A percentile compares a stretch with the other conserved stretches of the same genome.
Evolutionary conservation across 2,888 invertebrate genomes (phyloP).

Genomic region (Apamea crenata): DNA sequence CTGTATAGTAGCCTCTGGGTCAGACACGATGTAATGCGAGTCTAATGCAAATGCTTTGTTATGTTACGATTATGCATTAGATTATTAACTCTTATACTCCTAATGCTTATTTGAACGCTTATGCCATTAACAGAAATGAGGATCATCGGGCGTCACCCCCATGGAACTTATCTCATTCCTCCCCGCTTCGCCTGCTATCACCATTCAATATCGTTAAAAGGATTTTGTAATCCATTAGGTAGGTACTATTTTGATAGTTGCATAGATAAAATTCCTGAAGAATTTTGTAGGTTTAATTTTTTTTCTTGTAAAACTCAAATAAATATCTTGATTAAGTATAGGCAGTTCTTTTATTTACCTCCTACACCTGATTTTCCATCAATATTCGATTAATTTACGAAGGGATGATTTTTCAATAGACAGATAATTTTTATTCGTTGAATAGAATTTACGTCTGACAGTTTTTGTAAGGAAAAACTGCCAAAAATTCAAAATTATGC

Average conservation of each 20-base stretch:
- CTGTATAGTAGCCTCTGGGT: neutral
- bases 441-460: neutral
- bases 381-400: neutral
- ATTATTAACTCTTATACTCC: neutral
- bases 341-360: conserved; percentile 24
- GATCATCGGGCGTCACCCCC: conserved; percentile 2
- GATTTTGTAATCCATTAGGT: conserved; percentile 9
- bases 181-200: conserved; percentile 9
- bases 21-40: neutral
- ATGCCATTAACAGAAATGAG: conserved; percentile 51
- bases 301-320: conserved; percentile 23
- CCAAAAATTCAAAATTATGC: too few species aligned
- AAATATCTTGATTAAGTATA: conserved; percentile 25
- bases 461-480: too few species aligned
- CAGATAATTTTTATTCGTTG: neutral
- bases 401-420: neutral
- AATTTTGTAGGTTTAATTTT: neutral
- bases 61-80: neutral
- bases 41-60: neutral
- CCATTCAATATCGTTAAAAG: neutral
- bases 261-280: neutral
- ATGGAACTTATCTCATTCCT: neutral
- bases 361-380: neutral
- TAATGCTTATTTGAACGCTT: conserved; percentile 5
- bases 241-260: conserved; percentile 3